Evolutionary conservation across 2,113 vertebrate species (phyloP), one percentile per base, ranked within the genome.

Genomic region (Spea bombifrons): DNA sequence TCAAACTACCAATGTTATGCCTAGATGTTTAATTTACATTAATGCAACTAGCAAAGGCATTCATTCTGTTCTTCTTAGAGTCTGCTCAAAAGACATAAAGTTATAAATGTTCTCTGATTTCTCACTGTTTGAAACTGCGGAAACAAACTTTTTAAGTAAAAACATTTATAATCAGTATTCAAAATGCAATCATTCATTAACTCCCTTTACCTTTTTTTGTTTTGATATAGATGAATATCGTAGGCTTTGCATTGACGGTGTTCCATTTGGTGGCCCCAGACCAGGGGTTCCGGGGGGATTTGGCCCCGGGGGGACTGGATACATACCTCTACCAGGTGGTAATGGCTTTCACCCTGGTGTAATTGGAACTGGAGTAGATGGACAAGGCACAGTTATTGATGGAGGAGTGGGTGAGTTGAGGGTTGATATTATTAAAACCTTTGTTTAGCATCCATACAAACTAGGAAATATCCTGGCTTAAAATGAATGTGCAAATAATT

Each of bases 371-470:
- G 91, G 88, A 12, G 84, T 87, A 0, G 89, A 88, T 64, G 88
- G 88, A 15, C 90, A 87, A 47, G 82, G 15, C 43, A 49, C 83
- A 15, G 3, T 85, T 59, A 85, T 83, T 84, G 90, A 88, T 83
- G 92, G 91, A 6, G 92, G 92, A 8, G 84, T 92, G 4, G 92
- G 92, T 93, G 82, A 88, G 92, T 88, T 63, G 8, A 30, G 30
- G 30, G 30, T 30, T 69, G 66, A 7, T 1, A 65, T 30, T 4
- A 17, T 16, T 16, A 65, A 65, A 65, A 16, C 5, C 63, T 65
- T 1, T 65, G 7, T 65, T 65, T 65, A 30, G 63, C 8, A n/a
- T 66, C 30, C 7, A 44, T 52, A 10, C 50, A 7, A 6, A 7
- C 50, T 52, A 7, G 9, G 9, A 52, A 52, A 52, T 7, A 7